Evolutionary conservation across 2,888 invertebrate species (phyloP).

Genomic region (Oegoconia quadripuncta): DNA sequence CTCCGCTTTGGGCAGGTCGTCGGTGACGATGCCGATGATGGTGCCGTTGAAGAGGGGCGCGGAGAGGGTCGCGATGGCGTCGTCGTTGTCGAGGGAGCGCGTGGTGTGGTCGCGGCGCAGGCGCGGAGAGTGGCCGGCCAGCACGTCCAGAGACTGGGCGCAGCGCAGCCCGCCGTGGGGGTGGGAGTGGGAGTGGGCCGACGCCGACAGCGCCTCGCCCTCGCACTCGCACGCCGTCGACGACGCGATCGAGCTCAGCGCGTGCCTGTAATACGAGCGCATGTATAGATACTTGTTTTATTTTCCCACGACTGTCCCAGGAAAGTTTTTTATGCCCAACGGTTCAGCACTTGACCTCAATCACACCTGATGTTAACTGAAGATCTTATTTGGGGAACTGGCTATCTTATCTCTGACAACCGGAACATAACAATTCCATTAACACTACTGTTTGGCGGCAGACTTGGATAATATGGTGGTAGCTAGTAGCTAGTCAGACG

Average conservation of each 20-base stretch:
- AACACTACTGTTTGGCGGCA: too few species aligned
- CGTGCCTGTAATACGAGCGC: conserved; percentile 51
- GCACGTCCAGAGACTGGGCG: conserved; percentile 49
- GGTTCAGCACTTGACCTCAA: too few species aligned
- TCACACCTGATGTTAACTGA: too few species aligned
- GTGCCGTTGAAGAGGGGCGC: conserved; percentile 67
- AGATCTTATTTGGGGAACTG: too few species aligned
- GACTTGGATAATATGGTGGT: too few species aligned
- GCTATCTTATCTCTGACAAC: too few species aligned
- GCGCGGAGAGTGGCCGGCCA: conserved; percentile 33
- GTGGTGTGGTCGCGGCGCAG: conserved; percentile 47
- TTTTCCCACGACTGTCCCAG: too few species aligned
- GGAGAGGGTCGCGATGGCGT: conserved; percentile 54
- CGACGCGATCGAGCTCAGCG: conserved; percentile 83
- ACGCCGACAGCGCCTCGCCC: conserved; percentile 22
- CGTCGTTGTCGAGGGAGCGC: conserved; percentile 59
- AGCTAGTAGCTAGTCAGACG: too few species aligned
- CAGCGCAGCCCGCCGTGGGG: conserved; percentile 39
- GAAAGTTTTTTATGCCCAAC: too few species aligned
- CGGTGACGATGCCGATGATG: conserved; percentile 55
- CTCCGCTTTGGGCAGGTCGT: conserved; percentile 53
- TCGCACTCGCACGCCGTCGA: conserved; percentile 75
- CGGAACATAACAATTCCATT: too few species aligned
- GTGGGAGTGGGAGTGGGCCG: conserved; percentile 15
- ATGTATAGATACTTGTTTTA: too few species aligned